Evolutionary conservation across 2,888 invertebrate genomes (phyloP).

Genomic region (Drosophila eohydei): DNA sequence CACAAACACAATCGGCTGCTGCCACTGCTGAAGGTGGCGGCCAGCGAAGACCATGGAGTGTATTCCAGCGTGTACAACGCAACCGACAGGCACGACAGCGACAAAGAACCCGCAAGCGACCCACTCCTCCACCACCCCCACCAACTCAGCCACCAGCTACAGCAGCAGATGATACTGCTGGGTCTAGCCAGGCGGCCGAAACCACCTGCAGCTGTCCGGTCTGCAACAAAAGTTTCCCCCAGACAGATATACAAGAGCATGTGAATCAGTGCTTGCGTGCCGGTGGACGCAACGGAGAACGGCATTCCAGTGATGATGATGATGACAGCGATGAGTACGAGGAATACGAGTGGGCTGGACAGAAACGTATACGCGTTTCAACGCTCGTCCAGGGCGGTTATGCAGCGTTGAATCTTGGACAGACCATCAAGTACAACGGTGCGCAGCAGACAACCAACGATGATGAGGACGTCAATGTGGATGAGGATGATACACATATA

Average conservation of each 20-base stretch:
- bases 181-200: constrained; percentile 9
- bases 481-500: constrained; percentile 93
- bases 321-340: constrained; percentile 90
- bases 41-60: constrained; percentile 87
- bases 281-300: constrained; percentile 71
- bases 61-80: constrained; percentile 90
- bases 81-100: constrained; percentile 89
- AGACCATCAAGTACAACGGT: constrained; percentile 68
- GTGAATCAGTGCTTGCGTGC: constrained; percentile 88
- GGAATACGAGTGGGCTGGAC: constrained; percentile 97
- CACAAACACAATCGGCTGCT: constrained; percentile 10
- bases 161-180: constrained; percentile 16
- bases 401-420: constrained; percentile 85
- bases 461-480: constrained; percentile 92
- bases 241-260: constrained; percentile 91
- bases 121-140: constrained; percentile 50
- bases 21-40: constrained; percentile 15
- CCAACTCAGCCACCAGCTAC: constrained; percentile 23
- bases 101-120: constrained; percentile 88
- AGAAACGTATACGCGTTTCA: constrained; percentile 91
- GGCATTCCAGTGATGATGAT: constrained; percentile 86
- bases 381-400: constrained; percentile 89
- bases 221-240: constrained; percentile 89
- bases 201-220: constrained; percentile 90
- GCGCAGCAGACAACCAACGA: constrained; percentile 81